These are phyloP conservation scores for Pseudolycoriella hygida DNA, from an alignment of 2,888 invertebrate species.

Conservation along the genomic window DNA sequence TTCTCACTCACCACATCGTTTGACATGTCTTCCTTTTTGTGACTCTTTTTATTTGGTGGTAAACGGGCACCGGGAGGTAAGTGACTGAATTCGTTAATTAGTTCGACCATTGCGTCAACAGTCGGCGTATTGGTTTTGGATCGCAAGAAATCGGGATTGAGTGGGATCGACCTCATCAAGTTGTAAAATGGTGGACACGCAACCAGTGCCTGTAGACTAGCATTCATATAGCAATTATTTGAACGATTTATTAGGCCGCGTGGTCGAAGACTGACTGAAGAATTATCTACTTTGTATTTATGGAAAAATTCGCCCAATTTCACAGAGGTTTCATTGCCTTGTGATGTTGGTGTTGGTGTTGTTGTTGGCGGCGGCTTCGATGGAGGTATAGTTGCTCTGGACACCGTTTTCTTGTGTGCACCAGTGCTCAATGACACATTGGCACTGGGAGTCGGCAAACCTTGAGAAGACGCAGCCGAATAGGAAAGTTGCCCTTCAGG, in stretches of 20 bases:
- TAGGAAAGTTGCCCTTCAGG: constrained; percentile 25
- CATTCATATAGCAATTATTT: constrained; percentile 94
- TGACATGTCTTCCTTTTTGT: constrained; percentile 26
- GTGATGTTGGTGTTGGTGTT: constrained; percentile 1
- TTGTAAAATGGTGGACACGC: constrained; percentile 94
- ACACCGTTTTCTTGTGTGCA: constrained; percentile 6
- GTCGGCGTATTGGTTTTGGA: constrained; percentile 59
- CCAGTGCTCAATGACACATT: constrained; percentile 7
- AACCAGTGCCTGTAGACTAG: constrained; percentile 81
- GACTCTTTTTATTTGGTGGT: constrained; percentile 25
- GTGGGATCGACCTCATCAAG: constrained; percentile 60
- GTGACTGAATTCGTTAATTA: constrained; percentile 60
- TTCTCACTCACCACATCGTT: constrained; percentile 50
- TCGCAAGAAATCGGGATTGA: constrained; percentile 31
- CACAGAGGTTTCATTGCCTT: constrained; percentile 4
- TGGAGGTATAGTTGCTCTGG: constrained; percentile 1
- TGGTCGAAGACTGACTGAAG: constrained; percentile 63
- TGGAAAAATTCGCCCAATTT: constrained; percentile 42
- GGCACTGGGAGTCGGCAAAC: constrained; percentile 14
- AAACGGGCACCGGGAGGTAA: constrained; percentile 38
- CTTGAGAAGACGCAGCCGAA: constrained; percentile 28
- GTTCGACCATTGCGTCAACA: constrained; percentile 76
- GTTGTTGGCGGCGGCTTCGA: no score
- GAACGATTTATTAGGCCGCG: constrained; percentile 84
- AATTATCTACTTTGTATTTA: constrained; percentile 59